Evolutionary conservation across 1,140 invertebrate species (phyloP), one percentile per base, ranked within the genome.

Genomic region (Laupala kohalensis): DNA sequence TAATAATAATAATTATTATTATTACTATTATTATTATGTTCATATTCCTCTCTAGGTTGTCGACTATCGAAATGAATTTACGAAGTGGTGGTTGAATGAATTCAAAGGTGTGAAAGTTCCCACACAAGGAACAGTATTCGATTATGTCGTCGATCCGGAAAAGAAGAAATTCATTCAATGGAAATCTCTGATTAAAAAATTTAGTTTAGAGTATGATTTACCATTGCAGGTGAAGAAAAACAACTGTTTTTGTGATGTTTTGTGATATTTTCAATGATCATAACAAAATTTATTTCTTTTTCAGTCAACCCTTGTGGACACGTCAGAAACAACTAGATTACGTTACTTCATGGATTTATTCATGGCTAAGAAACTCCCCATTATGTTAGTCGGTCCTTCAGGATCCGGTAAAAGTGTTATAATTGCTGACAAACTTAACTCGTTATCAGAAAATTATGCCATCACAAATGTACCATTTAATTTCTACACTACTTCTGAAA

Each of bases 41-140:
- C 23, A 26, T 6, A n/a, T 68, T 2, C 23, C 27, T 68, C 5
- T 28, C 24, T n/a, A 90, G 76, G 81, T 92, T 15, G 83, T 89
- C 2, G 95, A 97, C 80, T 94, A 95, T 88, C 86, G 94, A 67
- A 90, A 90, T 67, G 95, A 98, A 78, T 98, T 98, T 78, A 94
- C 90, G 70, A 95, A 94, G 80, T 96, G 94, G 94, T 96, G 91
- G 86, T 79, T 85, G 19, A 92, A 88, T 77, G 95, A 97, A 83
- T 94, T 96, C 79, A 93, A 96, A 83, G 87, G 91, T 23, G 85
- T 98, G 24, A 95, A 95, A 81, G 94, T 97, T 81, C 95, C 96
- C 1, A 76, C 83, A 0, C 81, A 84, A 28, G 90, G 87, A 19
- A 93, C 88, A n/a, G 88, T 98, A 0, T 98, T 98, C 79, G 92